These are phyloP conservation scores for Porites rus DNA, from an alignment of 92 coral and sea anemone species.

Conservation along the genomic window DNA sequence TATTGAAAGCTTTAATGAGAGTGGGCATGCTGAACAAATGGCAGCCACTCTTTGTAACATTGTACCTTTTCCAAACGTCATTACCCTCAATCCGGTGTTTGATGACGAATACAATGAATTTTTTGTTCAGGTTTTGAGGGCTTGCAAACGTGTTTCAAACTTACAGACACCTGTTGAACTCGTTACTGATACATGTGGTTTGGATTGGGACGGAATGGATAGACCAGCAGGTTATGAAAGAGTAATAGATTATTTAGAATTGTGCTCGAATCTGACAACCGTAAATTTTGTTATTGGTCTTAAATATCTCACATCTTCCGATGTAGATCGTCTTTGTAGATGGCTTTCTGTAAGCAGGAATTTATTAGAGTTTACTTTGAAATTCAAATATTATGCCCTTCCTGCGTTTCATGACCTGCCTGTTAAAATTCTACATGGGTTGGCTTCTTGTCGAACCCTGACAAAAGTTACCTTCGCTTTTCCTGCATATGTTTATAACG, in stretches of 20 bases:
- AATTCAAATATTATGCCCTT: rapidly evolving
- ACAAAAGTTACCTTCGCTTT: not conserved
- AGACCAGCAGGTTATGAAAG: rapidly evolving
- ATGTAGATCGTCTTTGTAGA: not conserved
- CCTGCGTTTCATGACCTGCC: not conserved
- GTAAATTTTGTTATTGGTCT: not conserved
- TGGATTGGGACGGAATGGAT: rapidly evolving
- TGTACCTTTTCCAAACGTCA: slow-evolving; percentile 8
- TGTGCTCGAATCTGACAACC: not conserved
- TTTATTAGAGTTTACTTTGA: not conserved
- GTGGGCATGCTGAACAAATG: not conserved
- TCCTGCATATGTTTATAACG: no score
- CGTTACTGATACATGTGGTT: rapidly evolving
- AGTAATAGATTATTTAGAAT: no score
- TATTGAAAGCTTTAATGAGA: not conserved
- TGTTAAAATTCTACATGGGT: not conserved
- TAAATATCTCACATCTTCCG: not conserved
- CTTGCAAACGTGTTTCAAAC: not conserved
- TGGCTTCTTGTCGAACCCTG: not conserved
- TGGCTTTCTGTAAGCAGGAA: not conserved
- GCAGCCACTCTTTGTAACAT: not conserved
- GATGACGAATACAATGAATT: no score
- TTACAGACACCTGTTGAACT: not conserved
- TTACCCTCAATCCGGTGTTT: rapidly evolving
- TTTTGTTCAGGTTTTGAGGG: not conserved